These are phyloP conservation scores for Bombycilla garrulus DNA, from an alignment of 2,113 vertebrate genomes.

Conservation along the genomic window DNA sequence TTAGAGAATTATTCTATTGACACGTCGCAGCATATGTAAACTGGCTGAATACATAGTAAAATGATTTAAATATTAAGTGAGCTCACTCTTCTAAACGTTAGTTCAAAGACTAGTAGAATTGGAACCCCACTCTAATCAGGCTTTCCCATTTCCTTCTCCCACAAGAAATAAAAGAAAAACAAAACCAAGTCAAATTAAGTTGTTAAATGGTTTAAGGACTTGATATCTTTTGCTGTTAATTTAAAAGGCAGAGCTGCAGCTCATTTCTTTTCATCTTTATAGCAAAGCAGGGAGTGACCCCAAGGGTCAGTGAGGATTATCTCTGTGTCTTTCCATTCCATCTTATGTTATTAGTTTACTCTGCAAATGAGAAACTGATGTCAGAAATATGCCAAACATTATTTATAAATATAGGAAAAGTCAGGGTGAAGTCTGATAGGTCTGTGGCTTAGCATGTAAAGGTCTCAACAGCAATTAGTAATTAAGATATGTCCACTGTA, in stretches of 20 bases:
- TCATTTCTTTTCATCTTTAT: constrained; percentile 66
- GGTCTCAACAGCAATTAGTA: constrained; percentile 39
- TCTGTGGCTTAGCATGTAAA: neutral
- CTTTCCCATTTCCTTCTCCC: constrained; percentile 13
- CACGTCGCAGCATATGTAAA: neutral
- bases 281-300: constrained; percentile 47
- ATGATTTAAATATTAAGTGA: constrained; percentile 54
- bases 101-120: constrained; percentile 54
- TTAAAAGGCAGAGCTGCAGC: constrained; percentile 48
- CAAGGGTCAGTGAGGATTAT: constrained; percentile 29
- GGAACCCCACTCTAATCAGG: neutral
- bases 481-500: neutral
- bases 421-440: neutral
- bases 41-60: neutral
- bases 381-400: constrained; percentile 22
- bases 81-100: neutral
- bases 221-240: constrained; percentile 57
- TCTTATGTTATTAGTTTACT: constrained; percentile 26
- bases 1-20: neutral
- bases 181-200: constrained; percentile 61
- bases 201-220: constrained; percentile 59
- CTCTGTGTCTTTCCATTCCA: constrained; percentile 35
- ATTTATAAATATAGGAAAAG: constrained; percentile 22
- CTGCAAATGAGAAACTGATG: constrained; percentile 55
- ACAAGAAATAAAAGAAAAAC: constrained; percentile 50